Evolutionary conservation across 1,140 invertebrate genomes (phyloP), one percentile per base, ranked within the genome.

Genomic region (Panagrolaimus sp.): DNA sequence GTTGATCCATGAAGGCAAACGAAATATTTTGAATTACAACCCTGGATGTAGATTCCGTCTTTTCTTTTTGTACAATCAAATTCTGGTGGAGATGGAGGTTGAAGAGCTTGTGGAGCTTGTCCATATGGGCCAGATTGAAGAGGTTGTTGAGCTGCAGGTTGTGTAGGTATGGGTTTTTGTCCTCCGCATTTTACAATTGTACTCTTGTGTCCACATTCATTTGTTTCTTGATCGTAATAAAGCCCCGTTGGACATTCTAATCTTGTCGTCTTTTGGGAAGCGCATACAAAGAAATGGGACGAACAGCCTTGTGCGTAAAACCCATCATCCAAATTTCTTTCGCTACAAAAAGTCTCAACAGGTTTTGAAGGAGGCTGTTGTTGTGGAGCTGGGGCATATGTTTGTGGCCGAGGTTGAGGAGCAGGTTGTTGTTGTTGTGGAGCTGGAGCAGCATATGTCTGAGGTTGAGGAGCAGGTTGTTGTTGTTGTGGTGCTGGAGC

Each of bases 1-100:
- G 51, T 27, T 20, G 44, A 23, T 23, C 67, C 70, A 7, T 38
- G 48, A 63, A 20, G 11, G 71, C 70, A 72, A 1, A 31, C 47
- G 62, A 69, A 72, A 62, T 42, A 72, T 4, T 31, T 14, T 7
- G 70, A 23, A 9, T 5, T 25, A 31, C 70, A 72, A 1, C 48
- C 70, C n/a, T 44, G 16, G 5, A 9, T 31, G 38, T 68, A 69
- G 11, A 14, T 23, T 31, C 68, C 68, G 16, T 47, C 67, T 13
- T 14, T 14, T 38, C 38, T 70, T 70, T 11, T n/a, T 8, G 23
- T 14, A 42, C 27, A 63, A n/a, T 42, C 27, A n/a, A 7, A 13
- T 42, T 9, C 27, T 42, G 27, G 5, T 27, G 7, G 9, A n/a
- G 7, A 27, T 63, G 1, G 62, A 16, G 9, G 27, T 63, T 47